These are phyloP conservation scores for Heliconius cydno DNA, from an alignment of 2,888 invertebrate species.

Conservation along the genomic window DNA sequence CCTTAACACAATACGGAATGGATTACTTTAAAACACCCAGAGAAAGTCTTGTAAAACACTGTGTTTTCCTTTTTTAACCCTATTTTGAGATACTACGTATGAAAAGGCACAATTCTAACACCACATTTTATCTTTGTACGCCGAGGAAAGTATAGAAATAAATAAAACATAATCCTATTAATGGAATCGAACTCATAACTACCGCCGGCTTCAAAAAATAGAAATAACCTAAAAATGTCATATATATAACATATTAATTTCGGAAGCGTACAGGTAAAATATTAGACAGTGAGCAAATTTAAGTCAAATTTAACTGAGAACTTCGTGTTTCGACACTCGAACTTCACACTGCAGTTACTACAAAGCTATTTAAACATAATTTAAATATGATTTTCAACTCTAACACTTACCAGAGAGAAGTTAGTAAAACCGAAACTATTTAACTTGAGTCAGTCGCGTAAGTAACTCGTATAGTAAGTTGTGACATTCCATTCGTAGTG, in stretches of 20 bases:
- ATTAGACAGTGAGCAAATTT: constrained; percentile 49
- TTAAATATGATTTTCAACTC: constrained; percentile 45
- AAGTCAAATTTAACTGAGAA: constrained; percentile 51
- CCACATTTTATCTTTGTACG: too few relatives aligned
- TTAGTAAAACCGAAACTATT: constrained; percentile 37
- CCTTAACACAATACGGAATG: too few relatives aligned
- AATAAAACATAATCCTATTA: too few relatives aligned
- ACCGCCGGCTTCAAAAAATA: background rate
- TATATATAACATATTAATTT: constrained; percentile 6
- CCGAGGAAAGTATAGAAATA: too few relatives aligned
- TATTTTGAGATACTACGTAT: background rate
- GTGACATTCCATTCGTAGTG: constrained; percentile 30
- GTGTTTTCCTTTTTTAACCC: background rate
- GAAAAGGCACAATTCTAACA: background rate
- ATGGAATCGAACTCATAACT: too few relatives aligned
- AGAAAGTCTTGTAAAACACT: background rate
- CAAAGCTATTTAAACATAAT: constrained; percentile 41
- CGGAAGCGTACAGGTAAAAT: constrained; percentile 34
- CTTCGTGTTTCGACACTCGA: constrained; percentile 49
- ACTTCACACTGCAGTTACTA: constrained; percentile 48
- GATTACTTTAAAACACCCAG: too few relatives aligned
- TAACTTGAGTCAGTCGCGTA: constrained; percentile 26
- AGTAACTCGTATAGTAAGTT: constrained; percentile 29
- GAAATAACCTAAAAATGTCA: background rate
- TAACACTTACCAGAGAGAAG: constrained; percentile 38